Evolutionary conservation across 2,888 invertebrate species (phyloP).

Genomic region (Drosophila gaucha): DNA sequence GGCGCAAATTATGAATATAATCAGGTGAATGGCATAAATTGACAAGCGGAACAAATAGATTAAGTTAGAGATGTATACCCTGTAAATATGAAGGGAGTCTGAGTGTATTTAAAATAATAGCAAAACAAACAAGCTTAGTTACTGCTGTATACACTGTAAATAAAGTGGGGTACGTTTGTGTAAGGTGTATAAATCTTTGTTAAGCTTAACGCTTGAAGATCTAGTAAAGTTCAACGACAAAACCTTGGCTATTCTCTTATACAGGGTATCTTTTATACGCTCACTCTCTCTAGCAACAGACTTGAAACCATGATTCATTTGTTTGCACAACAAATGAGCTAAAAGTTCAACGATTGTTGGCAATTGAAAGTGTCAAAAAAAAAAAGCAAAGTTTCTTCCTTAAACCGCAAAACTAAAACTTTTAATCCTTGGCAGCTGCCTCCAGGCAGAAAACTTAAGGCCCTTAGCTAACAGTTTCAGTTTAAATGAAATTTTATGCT

Average conservation of each 20-base stretch:
- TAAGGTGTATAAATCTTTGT: too few species aligned
- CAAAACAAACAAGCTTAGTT: neutral
- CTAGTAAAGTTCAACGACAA: too few species aligned
- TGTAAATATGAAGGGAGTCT: neutral
- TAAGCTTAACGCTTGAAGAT: too few species aligned
- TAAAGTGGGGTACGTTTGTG: neutral
- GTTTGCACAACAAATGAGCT: conserved; percentile 34
- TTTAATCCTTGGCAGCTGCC: conserved; percentile 5
- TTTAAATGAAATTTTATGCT: conserved; percentile 31
- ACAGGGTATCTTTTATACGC: neutral
- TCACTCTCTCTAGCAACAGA: too few species aligned
- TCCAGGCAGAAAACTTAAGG: neutral
- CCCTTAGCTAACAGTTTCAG: neutral
- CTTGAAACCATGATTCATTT: conserved; percentile 1
- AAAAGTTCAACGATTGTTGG: conserved; percentile 23
- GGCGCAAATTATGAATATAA: conserved; percentile 22
- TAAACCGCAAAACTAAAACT: conserved; percentile 33
- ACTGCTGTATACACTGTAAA: neutral
- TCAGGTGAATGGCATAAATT: conserved; percentile 5
- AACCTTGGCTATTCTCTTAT: too few species aligned
- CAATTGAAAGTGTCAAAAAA: conserved; percentile 19
- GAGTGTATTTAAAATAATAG: neutral
- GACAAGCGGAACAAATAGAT: conserved; percentile 10
- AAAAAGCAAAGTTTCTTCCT: conserved; percentile 38
- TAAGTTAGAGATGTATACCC: neutral